phyloP scores from a whole-genome alignment of 2,888 invertebrate species.

The Drosophila mettleri region DNA sequence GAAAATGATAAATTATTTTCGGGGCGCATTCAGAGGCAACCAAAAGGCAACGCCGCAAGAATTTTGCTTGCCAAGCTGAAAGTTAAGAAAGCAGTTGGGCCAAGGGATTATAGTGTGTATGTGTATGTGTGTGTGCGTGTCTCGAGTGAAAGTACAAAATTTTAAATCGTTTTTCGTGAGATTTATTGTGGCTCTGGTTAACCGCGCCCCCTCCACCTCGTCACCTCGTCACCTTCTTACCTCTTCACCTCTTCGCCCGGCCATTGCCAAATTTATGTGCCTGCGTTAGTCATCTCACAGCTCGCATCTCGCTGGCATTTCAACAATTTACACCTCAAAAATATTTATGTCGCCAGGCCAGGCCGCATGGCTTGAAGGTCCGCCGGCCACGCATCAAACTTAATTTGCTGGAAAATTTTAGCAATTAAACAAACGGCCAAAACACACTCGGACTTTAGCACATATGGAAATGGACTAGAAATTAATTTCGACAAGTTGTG shows the following conservation, averaged over 20 bases:
- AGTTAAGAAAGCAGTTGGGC: slow-evolving; percentile 69
- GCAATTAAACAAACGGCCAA: slow-evolving; percentile 76
- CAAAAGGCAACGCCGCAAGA: slow-evolving; percentile 72
- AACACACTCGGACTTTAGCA: slow-evolving; percentile 41
- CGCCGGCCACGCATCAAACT: slow-evolving; percentile 65
- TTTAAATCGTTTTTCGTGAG: slow-evolving; percentile 84
- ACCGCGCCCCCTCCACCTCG: slow-evolving; percentile 58
- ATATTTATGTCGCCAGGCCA: slow-evolving; percentile 48
- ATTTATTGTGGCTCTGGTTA: slow-evolving; percentile 85
- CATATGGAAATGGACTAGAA: slow-evolving; percentile 70
- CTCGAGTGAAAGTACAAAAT: slow-evolving; percentile 65
- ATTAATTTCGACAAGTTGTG: slow-evolving; percentile 65
- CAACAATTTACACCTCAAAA: slow-evolving; percentile 67
- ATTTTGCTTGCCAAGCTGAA: slow-evolving; percentile 67
- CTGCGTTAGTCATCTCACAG: slow-evolving; percentile 68
- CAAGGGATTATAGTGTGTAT: slow-evolving; percentile 23
- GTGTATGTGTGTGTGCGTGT: slow-evolving; percentile 22
- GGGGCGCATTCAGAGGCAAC: slow-evolving; percentile 42
- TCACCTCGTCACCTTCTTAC: background rate
- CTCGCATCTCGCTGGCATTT: slow-evolving; percentile 39
- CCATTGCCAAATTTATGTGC: slow-evolving; percentile 63
- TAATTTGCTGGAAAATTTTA: slow-evolving; percentile 84
- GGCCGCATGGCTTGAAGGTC: slow-evolving; percentile 44
- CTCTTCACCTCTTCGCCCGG: slow-evolving; percentile 6
- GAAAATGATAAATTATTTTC: slow-evolving; percentile 79